Evolutionary conservation across 2,888 invertebrate genomes (phyloP).

Genomic region (Thalpophila matura): DNA sequence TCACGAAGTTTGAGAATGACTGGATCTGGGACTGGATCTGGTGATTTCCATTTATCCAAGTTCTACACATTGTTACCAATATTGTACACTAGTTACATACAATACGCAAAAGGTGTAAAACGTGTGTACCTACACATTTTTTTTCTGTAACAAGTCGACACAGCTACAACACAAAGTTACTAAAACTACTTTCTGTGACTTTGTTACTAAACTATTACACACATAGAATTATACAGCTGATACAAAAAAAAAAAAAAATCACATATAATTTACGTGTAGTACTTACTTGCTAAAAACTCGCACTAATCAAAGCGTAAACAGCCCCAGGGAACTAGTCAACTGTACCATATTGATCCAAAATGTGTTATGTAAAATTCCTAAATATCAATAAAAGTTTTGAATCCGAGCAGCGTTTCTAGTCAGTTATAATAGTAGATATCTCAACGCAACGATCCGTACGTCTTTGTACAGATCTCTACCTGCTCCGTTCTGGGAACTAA

Average conservation of each 20-base stretch:
- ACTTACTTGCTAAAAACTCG: not conserved
- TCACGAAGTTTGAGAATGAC: too few species aligned
- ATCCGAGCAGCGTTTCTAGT: conserved; percentile 48
- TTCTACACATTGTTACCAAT: too few species aligned
- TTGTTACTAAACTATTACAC: too few species aligned
- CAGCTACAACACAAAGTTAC: too few species aligned
- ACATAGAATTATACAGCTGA: too few species aligned
- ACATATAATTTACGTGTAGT: not conserved
- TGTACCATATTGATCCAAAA: conserved; percentile 4
- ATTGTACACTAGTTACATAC: too few species aligned
- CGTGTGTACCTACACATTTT: too few species aligned
- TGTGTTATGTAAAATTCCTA: conserved; percentile 3
- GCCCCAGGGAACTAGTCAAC: not conserved
- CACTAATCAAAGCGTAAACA: not conserved
- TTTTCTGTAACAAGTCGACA: too few species aligned
- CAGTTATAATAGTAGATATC: conserved; percentile 63
- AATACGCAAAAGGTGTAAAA: too few species aligned
- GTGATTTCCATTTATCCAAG: too few species aligned
- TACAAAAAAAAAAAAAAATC: conserved; percentile 1
- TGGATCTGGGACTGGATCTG: too few species aligned
- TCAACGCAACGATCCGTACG: conserved; percentile 49
- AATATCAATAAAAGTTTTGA: conserved; percentile 57
- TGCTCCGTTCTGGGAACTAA: conserved; percentile 84
- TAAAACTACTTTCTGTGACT: too few species aligned
- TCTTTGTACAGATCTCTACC: conserved; percentile 80